phyloP scores from a whole-genome alignment of 2,113 vertebrate genomes.

The Barbus barbus region DNA sequence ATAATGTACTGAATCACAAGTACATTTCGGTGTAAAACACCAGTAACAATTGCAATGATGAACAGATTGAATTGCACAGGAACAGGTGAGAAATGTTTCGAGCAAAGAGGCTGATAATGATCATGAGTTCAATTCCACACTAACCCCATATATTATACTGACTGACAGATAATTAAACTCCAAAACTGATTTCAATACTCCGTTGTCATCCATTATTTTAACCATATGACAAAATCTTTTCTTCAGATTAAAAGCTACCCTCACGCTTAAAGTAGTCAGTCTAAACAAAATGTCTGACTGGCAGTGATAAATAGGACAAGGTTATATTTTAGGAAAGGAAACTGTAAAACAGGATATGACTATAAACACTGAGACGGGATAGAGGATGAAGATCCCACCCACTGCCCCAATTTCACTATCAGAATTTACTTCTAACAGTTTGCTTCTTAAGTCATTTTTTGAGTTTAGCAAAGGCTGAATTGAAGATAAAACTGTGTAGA shows the following conservation, averaged over 20 bases:
- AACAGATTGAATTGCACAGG: too few species aligned
- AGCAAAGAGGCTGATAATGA: background rate
- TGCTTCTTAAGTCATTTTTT: background rate
- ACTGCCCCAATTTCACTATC: background rate
- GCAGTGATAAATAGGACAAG: conserved; percentile 42
- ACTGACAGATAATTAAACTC: background rate
- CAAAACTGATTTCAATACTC: background rate
- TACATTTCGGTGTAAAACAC: background rate
- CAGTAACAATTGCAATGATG: too few species aligned
- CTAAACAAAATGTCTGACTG: conserved; percentile 59
- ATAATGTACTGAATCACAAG: background rate
- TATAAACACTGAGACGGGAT: conserved; percentile 36
- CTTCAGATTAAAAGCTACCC: background rate
- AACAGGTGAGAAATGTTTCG: background rate
- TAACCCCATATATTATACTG: background rate
- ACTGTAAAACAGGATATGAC: conserved; percentile 51
- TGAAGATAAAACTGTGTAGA: background rate
- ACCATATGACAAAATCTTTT: background rate
- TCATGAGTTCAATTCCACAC: background rate
- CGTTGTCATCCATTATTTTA: background rate
- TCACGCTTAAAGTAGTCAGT: conserved; percentile 21
- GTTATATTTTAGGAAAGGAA: conserved; percentile 36
- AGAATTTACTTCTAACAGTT: background rate
- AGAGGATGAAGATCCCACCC: background rate
- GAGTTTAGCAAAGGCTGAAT: background rate